Conservation (phyloP, 2,113 vertebrate species). For the Bos javanicus region DNA sequence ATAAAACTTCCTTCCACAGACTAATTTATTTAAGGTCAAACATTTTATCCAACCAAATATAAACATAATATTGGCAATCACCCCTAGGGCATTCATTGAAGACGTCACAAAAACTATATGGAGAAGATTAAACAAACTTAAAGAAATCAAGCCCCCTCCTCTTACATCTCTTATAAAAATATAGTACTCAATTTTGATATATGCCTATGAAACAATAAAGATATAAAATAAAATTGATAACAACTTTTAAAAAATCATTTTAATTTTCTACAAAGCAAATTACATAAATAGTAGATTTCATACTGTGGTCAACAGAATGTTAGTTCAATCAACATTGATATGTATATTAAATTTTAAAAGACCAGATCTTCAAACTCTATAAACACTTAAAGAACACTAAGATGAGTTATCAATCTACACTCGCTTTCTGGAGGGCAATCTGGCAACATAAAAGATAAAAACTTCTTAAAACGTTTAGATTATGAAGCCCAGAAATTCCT, state of each 20-base stretch:
- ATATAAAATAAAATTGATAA: neutral
- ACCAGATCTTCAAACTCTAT: neutral
- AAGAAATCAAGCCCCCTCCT: neutral
- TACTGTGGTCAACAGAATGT: neutral
- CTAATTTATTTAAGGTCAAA: neutral
- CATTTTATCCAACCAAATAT: neutral
- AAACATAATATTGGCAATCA: neutral
- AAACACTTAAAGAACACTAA: neutral
- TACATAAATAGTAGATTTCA: neutral
- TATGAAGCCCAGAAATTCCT: neutral
- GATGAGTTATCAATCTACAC: neutral
- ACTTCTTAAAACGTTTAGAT: neutral
- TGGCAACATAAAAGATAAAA: neutral
- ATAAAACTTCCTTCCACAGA: neutral
- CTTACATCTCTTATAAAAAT: neutral
- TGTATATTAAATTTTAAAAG: neutral
- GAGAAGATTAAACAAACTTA: neutral
- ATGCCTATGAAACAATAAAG: neutral
- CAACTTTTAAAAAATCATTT: neutral
- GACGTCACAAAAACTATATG: neutral
- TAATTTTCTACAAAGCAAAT: conserved; percentile 7
- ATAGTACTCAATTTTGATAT: neutral
- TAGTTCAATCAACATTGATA: neutral
- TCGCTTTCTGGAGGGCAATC: neutral
- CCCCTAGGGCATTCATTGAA: neutral